These are phyloP conservation scores for Anthophora plumipes DNA, from an alignment of 2,888 invertebrate genomes.

Conservation along the genomic window DNA sequence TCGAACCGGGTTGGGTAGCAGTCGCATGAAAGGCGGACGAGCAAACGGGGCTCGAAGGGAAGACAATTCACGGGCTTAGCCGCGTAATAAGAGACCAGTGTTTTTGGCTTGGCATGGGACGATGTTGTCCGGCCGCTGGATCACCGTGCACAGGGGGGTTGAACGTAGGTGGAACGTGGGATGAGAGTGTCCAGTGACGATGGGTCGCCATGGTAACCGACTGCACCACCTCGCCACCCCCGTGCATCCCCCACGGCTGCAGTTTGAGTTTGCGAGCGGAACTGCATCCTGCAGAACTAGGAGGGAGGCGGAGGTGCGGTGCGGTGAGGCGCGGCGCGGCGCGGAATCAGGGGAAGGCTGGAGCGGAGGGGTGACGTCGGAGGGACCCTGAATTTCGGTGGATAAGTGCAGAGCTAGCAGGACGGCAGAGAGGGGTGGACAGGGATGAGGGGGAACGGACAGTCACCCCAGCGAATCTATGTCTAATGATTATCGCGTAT, in stretches of 20 bases:
- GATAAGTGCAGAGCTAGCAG: constrained; percentile 75
- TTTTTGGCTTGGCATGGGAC: constrained; percentile 81
- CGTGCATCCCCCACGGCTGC: constrained; percentile 81
- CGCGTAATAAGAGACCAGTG: constrained; percentile 82
- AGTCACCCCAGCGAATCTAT: constrained; percentile 80
- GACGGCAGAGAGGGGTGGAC: constrained; percentile 61
- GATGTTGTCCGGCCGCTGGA: constrained; percentile 82
- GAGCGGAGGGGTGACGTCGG: constrained; percentile 54
- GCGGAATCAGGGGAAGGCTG: too few relatives aligned
- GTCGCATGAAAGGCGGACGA: constrained; percentile 49
- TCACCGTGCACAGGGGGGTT: constrained; percentile 78
- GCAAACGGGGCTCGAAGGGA: constrained; percentile 61
- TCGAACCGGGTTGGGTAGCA: constrained; percentile 40
- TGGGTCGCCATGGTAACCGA: constrained; percentile 83
- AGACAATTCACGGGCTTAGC: constrained; percentile 82
- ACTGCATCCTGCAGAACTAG: constrained; percentile 74
- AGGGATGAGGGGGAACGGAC: constrained; percentile 64
- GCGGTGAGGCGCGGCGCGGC: not conserved
- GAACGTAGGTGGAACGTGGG: constrained; percentile 71
- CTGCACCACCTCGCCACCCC: constrained; percentile 80
- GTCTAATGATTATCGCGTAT: constrained; percentile 79
- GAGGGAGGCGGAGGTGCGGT: not conserved
- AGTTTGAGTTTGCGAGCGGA: constrained; percentile 80
- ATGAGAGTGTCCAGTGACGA: constrained; percentile 83
- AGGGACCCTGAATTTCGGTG: constrained; percentile 79